phyloP scores from a whole-genome alignment of 2,888 invertebrate genomes.

The Eueremaeus valkanovi region DNA sequence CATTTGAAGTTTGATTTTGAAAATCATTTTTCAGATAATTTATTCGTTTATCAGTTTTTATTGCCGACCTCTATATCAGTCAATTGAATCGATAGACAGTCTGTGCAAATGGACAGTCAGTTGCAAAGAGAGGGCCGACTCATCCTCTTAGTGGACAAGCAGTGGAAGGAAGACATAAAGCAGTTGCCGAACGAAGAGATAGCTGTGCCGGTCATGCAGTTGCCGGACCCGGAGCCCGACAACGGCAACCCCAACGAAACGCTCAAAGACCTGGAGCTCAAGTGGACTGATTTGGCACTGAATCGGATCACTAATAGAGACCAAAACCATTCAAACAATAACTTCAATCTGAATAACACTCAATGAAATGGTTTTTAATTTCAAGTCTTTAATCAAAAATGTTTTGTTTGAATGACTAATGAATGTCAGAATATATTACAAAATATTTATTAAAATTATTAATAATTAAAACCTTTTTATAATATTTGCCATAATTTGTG shows the following conservation, averaged over 20 bases:
- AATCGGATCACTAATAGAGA: slow-evolving; percentile 42
- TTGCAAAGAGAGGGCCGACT: slow-evolving; percentile 69
- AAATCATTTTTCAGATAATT: not conserved
- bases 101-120: slow-evolving; percentile 67
- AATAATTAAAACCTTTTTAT: too few species aligned
- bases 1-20: too few species aligned
- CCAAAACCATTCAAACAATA: slow-evolving; percentile 10
- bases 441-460: too few species aligned
- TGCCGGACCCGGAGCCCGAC: slow-evolving; percentile 88
- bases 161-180: slow-evolving; percentile 71
- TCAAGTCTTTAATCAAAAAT: too few species aligned
- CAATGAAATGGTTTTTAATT: too few species aligned
- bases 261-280: slow-evolving; percentile 76
- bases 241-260: slow-evolving; percentile 75
- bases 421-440: too few species aligned
- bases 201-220: slow-evolving; percentile 73
- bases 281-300: slow-evolving; percentile 60
- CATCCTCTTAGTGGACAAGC: slow-evolving; percentile 72
- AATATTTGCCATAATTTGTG: too few species aligned
- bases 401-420: too few species aligned
- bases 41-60: not conserved
- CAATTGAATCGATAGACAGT: not conserved
- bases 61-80: not conserved
- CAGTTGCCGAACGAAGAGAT: slow-evolving; percentile 58
- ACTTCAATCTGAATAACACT: slow-evolving; percentile 5